Evolutionary conservation across 2,113 vertebrate genomes (phyloP), one percentile per base, ranked within the genome.

Genomic region (Gracilinanus agilis): DNA sequence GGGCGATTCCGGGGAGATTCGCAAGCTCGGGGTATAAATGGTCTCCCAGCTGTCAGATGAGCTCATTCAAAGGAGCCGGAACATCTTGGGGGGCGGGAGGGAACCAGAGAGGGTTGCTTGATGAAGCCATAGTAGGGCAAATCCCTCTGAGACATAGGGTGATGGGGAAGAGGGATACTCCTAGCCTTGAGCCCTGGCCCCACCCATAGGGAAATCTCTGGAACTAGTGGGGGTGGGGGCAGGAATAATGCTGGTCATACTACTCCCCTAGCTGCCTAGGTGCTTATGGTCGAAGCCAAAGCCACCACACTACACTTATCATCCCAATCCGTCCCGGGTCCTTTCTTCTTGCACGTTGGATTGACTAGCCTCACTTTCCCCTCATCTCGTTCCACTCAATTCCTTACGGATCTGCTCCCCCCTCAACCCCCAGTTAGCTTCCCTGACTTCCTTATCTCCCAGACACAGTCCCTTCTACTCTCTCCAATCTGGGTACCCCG

Each of bases 21-120:
- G 83, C 56, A 61, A 0, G 55, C 92, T 90, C 34, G 0, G 92
- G 93, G 95, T 90, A 25, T 3, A 92, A 91, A 88, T 24, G 58
- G 89, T 75, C 92, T 95, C 95, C 96, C 97, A 97, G 97, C 96
- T 97, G 97, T 67, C 95, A 88, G 94, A 96, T 97, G 97, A 97
- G 97, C 97, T 97, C 97, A 96, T 94, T 44, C 92, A 9, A 94
- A 96, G 92, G 94, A 94, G 93, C 88, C 89, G 92, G 97, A 96
- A 96, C 96, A 93, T 92, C 90, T 54, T 61, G 92, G 55, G 94
- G 44, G 89, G 55, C 49, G 75, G 90, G 91, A 55, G 56, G 54
- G 53, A 5, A 49, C 49, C 49, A 49, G 49, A 49, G 67, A 53
- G 53, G 12, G 90, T 40, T 83, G n/a, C 67, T 83, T 23, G 19